phyloP scores from a whole-genome alignment of 35 echinoderm and acorn worm species.

The Heliocidaris tuberculata region DNA sequence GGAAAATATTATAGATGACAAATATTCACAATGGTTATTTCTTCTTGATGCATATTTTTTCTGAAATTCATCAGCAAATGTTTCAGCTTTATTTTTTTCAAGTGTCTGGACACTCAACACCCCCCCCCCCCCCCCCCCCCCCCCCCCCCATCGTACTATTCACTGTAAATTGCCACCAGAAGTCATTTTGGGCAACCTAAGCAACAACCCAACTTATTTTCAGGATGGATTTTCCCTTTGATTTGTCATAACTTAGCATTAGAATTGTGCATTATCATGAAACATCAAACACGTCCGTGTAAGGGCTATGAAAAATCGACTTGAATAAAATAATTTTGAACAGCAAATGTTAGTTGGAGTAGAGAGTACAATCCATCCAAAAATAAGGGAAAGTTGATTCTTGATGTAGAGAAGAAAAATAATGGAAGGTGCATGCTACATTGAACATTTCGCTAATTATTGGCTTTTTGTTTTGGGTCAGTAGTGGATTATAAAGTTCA shows the following conservation, averaged over 20 bases:
- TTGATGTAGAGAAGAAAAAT: not conserved
- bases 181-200: not conserved
- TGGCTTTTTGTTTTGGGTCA: not conserved
- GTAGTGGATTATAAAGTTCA: not conserved
- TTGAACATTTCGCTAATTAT: not conserved
- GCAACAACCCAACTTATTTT: not conserved
- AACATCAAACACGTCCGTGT: not conserved
- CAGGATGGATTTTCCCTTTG: not conserved
- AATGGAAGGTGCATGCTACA: not conserved
- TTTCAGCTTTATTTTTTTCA: too few relatives aligned
- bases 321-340: too few relatives aligned
- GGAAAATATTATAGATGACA: too few relatives aligned
- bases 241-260: not conserved
- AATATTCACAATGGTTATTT: too few relatives aligned
- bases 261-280: not conserved
- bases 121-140: not conserved
- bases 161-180: not conserved
- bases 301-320: not conserved
- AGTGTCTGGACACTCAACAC: not conserved
- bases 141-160: not conserved
- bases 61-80: too few relatives aligned
- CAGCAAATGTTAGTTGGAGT: not conserved
- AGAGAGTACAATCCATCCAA: not conserved
- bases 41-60: too few relatives aligned
- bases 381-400: not conserved